These are phyloP conservation scores for Colistium nudipinnis DNA, from an alignment of 2,113 vertebrate genomes.

Conservation along the genomic window DNA sequence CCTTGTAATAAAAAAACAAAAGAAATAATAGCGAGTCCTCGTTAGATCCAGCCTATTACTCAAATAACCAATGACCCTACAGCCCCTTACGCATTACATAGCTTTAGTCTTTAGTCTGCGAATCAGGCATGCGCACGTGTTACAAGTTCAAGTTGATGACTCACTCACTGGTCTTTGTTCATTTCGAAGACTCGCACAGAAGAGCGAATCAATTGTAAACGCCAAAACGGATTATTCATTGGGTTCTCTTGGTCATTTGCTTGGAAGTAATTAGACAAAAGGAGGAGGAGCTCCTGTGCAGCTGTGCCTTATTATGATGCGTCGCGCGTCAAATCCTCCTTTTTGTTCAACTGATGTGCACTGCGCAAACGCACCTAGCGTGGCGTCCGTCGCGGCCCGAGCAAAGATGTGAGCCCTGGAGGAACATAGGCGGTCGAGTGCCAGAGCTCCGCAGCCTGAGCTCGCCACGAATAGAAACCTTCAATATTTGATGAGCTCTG, in stretches of 20 bases:
- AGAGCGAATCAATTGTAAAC: not conserved
- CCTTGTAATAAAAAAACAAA: too few relatives aligned
- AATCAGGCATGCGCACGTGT: too few relatives aligned
- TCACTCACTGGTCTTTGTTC: not conserved
- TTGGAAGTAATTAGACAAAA: not conserved
- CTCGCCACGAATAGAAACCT: slow-evolving; percentile 50
- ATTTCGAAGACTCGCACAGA: not conserved
- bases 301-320: too few relatives aligned
- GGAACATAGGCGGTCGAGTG: not conserved
- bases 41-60: too few relatives aligned
- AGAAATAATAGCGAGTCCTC: too few relatives aligned
- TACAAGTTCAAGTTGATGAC: too few relatives aligned
- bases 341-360: too few relatives aligned
- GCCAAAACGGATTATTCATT: not conserved
- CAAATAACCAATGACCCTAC: too few relatives aligned
- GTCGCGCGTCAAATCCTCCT: slow-evolving; percentile 12
- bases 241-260: not conserved
- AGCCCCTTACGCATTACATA: too few relatives aligned
- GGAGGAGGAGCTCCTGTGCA: not conserved
- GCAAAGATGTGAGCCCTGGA: slow-evolving; percentile 10
- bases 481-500: slow-evolving; percentile 70
- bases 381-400: not conserved
- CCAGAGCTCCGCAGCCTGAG: slow-evolving; percentile 19
- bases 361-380: not conserved
- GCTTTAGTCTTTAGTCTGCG: too few relatives aligned